These are phyloP conservation scores for Mizuhopecten yessoensis DNA, from an alignment of 1,140 invertebrate species.

Conservation along the genomic window DNA sequence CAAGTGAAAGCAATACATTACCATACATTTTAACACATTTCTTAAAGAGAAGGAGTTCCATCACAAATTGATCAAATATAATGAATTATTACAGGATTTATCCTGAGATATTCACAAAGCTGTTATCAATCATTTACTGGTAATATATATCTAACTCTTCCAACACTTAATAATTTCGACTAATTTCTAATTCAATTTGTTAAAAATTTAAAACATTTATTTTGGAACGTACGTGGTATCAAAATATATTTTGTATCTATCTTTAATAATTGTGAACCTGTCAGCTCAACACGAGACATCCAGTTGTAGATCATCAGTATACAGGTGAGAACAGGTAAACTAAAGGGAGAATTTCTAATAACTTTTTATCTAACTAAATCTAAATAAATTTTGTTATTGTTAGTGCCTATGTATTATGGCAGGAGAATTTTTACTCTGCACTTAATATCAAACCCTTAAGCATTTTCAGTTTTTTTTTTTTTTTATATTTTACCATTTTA, in stretches of 20 bases:
- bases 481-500: too few relatives aligned
- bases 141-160: background rate
- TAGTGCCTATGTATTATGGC: too few relatives aligned
- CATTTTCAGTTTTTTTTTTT: too few relatives aligned
- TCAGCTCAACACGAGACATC: background rate
- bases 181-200: too few relatives aligned
- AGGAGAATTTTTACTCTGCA: too few relatives aligned
- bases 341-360: too few relatives aligned
- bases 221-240: too few relatives aligned
- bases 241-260: background rate
- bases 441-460: too few relatives aligned
- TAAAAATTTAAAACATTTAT: background rate
- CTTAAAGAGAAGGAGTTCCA: background rate
- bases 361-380: too few relatives aligned
- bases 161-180: too few relatives aligned
- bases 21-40: background rate
- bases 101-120: background rate
- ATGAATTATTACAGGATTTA: background rate
- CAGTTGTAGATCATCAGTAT: background rate
- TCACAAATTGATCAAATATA: background rate
- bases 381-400: too few relatives aligned
- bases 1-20: background rate
- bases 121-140: background rate
- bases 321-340: background rate
- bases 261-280: background rate